Percentiles rank a stretch among this genome's conserved stretches.
Evolutionary conservation across 2,113 vertebrate species (phyloP).

Genomic region (Chloropsis cyanopogon): DNA sequence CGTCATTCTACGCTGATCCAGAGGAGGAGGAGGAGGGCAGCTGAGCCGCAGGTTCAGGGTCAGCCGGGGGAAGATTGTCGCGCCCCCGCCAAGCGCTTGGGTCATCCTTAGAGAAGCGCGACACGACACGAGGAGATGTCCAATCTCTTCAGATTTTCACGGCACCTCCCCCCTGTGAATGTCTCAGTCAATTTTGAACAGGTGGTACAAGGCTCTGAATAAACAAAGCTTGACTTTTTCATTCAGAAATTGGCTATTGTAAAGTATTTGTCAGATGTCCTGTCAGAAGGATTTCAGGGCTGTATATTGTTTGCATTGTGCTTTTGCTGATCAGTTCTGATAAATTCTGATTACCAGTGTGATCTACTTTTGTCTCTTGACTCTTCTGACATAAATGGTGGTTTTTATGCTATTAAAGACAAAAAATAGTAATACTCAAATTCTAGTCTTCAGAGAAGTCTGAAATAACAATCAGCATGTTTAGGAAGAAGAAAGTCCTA

Average conservation of each 20-base stretch:
- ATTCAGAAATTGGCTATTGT: not conserved
- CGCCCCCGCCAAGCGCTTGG: no score
- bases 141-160: not conserved
- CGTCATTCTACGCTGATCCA: no score
- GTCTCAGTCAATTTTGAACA: not conserved
- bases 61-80: no score
- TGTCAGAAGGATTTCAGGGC: not conserved
- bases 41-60: no score
- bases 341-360: not conserved
- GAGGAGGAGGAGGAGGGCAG: no score
- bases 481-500: not conserved
- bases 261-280: not conserved
- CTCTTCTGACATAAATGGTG: not conserved
- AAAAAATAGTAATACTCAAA: not conserved
- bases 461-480: not conserved
- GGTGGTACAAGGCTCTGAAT: fast-evolving
- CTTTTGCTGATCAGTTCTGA: not conserved
- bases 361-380: not conserved
- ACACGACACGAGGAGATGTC: no score
- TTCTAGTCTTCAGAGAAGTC: not conserved
- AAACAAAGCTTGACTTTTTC: not conserved
- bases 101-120: no score
- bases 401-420: not conserved
- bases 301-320: not conserved
- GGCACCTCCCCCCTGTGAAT: fast-evolving